Percentiles rank a stretch among this genome's conserved stretches.
Evolutionary conservation across 1,140 invertebrate species (phyloP).

Genomic region (Drosophila ficusphila): DNA sequence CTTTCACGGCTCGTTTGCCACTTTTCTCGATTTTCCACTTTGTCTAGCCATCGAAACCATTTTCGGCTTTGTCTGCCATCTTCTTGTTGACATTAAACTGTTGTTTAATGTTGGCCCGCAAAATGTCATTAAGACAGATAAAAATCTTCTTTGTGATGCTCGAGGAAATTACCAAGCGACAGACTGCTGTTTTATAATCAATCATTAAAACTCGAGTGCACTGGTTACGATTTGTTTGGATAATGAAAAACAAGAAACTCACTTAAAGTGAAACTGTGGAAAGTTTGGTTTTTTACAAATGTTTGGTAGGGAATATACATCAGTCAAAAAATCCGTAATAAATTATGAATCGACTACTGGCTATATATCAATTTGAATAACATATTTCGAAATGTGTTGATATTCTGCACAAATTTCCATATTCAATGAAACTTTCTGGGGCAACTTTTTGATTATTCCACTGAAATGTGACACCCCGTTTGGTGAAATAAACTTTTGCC

Average conservation of each 20-base stretch:
- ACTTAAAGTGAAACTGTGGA: not conserved
- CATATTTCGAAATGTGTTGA: too few species aligned
- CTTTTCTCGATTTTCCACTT: conserved; percentile 16
- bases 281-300: not conserved
- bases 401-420: not conserved
- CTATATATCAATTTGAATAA: too few species aligned
- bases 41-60: conserved; percentile 1
- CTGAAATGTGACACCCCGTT: conserved; percentile 9
- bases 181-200: conserved; percentile 16
- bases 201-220: conserved; percentile 16
- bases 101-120: conserved; percentile 9
- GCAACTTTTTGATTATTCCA: conserved; percentile 21
- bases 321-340: not conserved
- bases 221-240: not conserved
- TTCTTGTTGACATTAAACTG: conserved; percentile 35
- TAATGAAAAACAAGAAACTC: conserved; percentile 6
- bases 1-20: conserved; percentile 28
- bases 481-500: conserved; percentile 28
- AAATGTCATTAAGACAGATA: conserved; percentile 18
- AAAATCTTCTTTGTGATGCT: conserved; percentile 12
- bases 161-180: not conserved
- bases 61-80: not conserved
- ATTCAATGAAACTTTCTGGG: not conserved
- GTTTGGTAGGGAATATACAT: not conserved
- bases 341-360: not conserved